Evolutionary conservation across 37 sponge, comb jelly and placozoan genomes (phyloP), one percentile per base, ranked within the genome.

Genomic region (Bolinopsis microptera): DNA sequence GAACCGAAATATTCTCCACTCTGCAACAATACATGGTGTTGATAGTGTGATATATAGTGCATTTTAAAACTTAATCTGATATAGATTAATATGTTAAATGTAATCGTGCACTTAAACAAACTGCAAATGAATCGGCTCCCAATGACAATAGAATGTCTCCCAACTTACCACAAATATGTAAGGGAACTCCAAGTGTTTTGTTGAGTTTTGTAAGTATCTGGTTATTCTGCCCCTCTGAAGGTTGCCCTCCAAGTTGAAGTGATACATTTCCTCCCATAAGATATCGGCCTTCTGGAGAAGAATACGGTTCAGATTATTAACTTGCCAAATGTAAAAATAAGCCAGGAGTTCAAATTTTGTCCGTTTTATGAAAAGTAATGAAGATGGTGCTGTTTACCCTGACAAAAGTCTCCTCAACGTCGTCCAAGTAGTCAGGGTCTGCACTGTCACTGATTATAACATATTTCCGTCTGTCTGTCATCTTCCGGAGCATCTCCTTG

Each of bases 221-320:
- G 75, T 72, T 72, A 72, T 72, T 72, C 75, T n/a, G 75, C 75
- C 75, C 18, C 75, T 3, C 18, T 72, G 75, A 2, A 72, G 75
- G 75, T 72, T 72, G 31, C 75, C 75, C 27, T n/a, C 3, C 18
- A 72, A 21, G 31, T 72, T 72, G 18, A 72, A 72, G 31, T 72
- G 75, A 72, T 72, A 72, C 75, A 72, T 5, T n/a, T 72, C 75
- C 31, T 72, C 75, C 3, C 18, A n/a, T 8, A 72, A n/a, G 3
- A 72, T 72, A 21, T 72, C 75, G 5, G 75, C 75, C 18, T 72
- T 72, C 75, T 72, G 75, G 26, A 72, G 18, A 67, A 67, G 68
- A 21, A 67, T 22, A 67, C 18, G 18, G 18, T 67, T 67, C 68
- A 22, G 21, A 67, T 22, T 67, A 13, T 67, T 22, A 67, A 21